phyloP scores from a whole-genome alignment of 2,797 vertebrate species.

The Lemur catta region DNA sequence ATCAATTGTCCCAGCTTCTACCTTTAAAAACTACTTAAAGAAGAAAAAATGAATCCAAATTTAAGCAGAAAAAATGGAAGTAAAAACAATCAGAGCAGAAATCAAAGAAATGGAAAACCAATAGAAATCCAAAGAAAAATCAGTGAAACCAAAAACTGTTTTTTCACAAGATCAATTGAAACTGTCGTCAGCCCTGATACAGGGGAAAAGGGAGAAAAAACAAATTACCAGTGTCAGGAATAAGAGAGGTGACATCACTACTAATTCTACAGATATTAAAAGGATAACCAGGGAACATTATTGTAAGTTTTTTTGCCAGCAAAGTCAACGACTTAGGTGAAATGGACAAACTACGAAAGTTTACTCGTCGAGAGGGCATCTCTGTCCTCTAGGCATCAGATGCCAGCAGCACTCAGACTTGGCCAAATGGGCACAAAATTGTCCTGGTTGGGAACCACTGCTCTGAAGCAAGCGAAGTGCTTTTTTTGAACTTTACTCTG shows the following conservation, averaged over 20 bases:
- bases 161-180: neutral
- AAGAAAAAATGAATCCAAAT: neutral
- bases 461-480: neutral
- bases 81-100: neutral
- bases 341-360: neutral
- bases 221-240: neutral
- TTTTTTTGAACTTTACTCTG: too few relatives aligned
- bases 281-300: neutral
- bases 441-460: neutral
- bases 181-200: neutral
- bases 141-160: neutral
- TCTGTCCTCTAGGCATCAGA: neutral
- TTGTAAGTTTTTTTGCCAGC: neutral
- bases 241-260: neutral
- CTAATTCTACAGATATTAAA: neutral
- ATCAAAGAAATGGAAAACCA: neutral
- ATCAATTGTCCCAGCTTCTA: neutral
- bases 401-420: neutral
- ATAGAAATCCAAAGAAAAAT: neutral
- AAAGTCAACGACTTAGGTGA: neutral
- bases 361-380: constrained; percentile 45
- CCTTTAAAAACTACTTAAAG: neutral
- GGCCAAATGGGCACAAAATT: neutral
- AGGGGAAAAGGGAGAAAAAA: neutral
- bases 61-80: neutral